These are phyloP conservation scores for Eptatretus atami DNA, from an alignment of 2,797 vertebrate genomes.

Conservation along the genomic window DNA sequence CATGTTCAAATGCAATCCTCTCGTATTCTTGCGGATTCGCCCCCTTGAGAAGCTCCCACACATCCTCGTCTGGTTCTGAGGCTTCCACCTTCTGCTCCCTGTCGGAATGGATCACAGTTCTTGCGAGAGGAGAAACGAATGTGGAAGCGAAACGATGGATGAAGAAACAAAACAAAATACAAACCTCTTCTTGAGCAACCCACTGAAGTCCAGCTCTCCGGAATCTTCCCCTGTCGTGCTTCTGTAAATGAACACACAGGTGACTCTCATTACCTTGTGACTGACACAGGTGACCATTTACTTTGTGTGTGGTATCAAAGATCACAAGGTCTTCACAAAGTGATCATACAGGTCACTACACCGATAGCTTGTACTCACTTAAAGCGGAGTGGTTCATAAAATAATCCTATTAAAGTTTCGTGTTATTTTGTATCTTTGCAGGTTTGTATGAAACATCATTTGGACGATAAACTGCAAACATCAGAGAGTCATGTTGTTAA, in stretches of 20 bases:
- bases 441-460: too few species aligned
- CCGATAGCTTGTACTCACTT: too few species aligned
- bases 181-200: slow-evolving; percentile 50
- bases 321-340: too few species aligned
- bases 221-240: slow-evolving; percentile 19
- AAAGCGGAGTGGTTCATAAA: too few species aligned
- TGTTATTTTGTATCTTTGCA: too few species aligned
- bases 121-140: too few species aligned
- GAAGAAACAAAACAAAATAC: slow-evolving; percentile 5
- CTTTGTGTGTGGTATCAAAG: too few species aligned
- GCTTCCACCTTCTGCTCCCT: slow-evolving; percentile 21
- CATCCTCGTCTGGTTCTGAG: slow-evolving; percentile 30
- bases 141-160: not conserved
- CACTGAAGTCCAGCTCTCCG: slow-evolving; percentile 53
- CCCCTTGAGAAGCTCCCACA: slow-evolving; percentile 37
- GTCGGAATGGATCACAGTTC: not conserved
- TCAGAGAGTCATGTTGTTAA: too few species aligned
- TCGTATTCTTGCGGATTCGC: slow-evolving; percentile 59
- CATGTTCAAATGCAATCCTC: slow-evolving; percentile 52
- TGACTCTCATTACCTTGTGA: not conserved
- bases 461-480: too few species aligned
- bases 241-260: not conserved
- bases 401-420: too few species aligned
- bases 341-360: too few species aligned
- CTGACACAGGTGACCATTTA: too few species aligned